Percentiles rank a stretch among this genome's conserved stretches.
Conservation (phyloP, 2,888 invertebrate genomes). For the Erebia aethiops region DNA sequence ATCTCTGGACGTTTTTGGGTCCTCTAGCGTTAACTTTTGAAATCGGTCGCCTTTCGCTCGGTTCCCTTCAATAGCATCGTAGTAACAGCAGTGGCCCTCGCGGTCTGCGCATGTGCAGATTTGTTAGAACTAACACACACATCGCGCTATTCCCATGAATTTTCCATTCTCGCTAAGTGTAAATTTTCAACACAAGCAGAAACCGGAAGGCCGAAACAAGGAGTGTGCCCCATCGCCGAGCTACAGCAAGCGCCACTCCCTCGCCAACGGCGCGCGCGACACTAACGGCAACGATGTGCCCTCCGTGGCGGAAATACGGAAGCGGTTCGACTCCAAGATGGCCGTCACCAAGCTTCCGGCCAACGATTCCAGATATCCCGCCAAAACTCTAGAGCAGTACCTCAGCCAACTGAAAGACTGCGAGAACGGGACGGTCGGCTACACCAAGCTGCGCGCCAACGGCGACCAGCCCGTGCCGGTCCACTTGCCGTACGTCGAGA, state of each 20-base stretch:
- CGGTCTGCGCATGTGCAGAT: constrained; percentile 56
- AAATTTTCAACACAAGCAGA: constrained; percentile 67
- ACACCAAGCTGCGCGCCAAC: constrained; percentile 64
- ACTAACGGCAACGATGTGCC: constrained; percentile 83
- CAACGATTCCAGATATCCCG: constrained; percentile 64
- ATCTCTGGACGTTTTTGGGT: too few relatives aligned
- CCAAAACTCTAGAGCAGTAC: constrained; percentile 67
- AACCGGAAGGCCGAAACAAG: constrained; percentile 75
- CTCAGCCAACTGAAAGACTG: constrained; percentile 72
- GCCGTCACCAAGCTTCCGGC: constrained; percentile 75
- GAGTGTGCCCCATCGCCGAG: constrained; percentile 65
- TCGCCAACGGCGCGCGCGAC: constrained; percentile 78
- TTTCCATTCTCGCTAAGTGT: constrained; percentile 55
- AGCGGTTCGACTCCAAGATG: constrained; percentile 81
- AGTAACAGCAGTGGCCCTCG: constrained; percentile 44
- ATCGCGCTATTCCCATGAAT: constrained; percentile 53
- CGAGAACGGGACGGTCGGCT: constrained; percentile 68
- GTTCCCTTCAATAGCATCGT: constrained; percentile 44
- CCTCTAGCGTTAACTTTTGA: constrained; percentile 7
- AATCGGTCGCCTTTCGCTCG: constrained; percentile 36
- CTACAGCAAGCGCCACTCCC: constrained; percentile 68
- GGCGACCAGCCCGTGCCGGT: constrained; percentile 76
- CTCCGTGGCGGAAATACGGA: constrained; percentile 83
- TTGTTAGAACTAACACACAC: constrained; percentile 78
- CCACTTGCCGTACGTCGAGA: constrained; percentile 71